phyloP scores from a whole-genome alignment of 2,888 invertebrate species.

The Chalcosyrphus nemorum region DNA sequence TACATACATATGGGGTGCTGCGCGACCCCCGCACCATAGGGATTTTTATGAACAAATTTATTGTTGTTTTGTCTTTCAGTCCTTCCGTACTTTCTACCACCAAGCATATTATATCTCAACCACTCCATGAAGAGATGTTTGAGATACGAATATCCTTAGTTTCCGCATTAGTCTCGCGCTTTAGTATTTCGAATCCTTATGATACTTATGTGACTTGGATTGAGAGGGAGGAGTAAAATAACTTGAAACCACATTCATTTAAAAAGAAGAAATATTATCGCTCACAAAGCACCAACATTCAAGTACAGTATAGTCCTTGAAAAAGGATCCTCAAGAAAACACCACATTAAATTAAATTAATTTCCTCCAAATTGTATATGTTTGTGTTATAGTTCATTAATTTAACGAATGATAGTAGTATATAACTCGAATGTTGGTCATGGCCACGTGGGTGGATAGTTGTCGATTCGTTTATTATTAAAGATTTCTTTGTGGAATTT shows the following conservation, averaged over 20 bases:
- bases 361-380: constrained; percentile 21
- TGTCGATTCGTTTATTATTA: constrained; percentile 3
- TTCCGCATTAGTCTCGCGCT: background rate
- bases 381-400: constrained; percentile 26
- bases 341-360: constrained; percentile 28
- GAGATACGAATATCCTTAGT: background rate
- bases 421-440: constrained; percentile 2
- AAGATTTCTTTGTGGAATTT: background rate
- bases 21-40: background rate
- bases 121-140: background rate
- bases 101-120: constrained; percentile 30
- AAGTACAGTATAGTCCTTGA: background rate
- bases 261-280: background rate
- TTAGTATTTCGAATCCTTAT: background rate
- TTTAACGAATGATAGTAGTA: background rate
- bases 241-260: background rate
- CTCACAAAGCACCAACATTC: background rate
- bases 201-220: background rate
- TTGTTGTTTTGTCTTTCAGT: background rate
- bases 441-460: constrained; percentile 1
- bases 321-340: constrained; percentile 8
- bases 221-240: background rate
- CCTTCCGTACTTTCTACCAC: background rate
- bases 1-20: background rate
- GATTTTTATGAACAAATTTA: background rate